These are phyloP conservation scores for Drepana arcuata DNA, from an alignment of 1,140 invertebrate species.

Conservation along the genomic window DNA sequence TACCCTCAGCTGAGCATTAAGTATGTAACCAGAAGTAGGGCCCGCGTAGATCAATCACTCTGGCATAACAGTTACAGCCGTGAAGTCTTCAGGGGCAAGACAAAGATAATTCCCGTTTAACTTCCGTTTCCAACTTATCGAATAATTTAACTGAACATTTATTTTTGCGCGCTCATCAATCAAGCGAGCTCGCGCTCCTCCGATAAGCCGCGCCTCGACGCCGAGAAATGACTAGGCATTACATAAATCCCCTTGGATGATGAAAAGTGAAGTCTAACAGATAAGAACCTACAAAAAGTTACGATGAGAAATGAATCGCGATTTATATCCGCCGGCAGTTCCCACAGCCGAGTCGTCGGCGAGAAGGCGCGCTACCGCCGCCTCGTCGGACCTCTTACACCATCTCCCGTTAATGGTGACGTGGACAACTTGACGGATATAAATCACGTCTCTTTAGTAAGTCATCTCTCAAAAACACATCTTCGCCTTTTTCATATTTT, in stretches of 20 bases:
- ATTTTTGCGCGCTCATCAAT: constrained; percentile 74
- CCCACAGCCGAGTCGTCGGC: constrained; percentile 19
- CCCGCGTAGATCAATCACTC: constrained; percentile 61
- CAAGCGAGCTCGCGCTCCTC: constrained; percentile 63
- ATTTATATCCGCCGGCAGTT: constrained; percentile 66
- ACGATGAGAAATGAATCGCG: constrained; percentile 74
- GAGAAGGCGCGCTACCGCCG: constrained; percentile 15
- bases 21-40: too few species aligned
- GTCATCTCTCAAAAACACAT: too few species aligned
- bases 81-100: constrained; percentile 65
- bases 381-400: too few species aligned
- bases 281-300: constrained; percentile 74
- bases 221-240: constrained; percentile 74
- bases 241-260: constrained; percentile 74
- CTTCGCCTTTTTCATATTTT: too few species aligned
- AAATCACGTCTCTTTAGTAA: too few species aligned
- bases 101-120: constrained; percentile 73
- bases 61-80: constrained; percentile 63
- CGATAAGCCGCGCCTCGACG: constrained; percentile 66
- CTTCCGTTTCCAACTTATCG: constrained; percentile 74
- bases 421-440: too few species aligned
- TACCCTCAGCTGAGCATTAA: too few species aligned
- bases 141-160: constrained; percentile 75
- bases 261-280: constrained; percentile 75
- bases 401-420: too few species aligned